A percentile compares a stretch with the other conserved stretches of the same genome.
Conservation (phyloP, 2,113 vertebrate genomes). For the Glaucomys volans region DNA sequence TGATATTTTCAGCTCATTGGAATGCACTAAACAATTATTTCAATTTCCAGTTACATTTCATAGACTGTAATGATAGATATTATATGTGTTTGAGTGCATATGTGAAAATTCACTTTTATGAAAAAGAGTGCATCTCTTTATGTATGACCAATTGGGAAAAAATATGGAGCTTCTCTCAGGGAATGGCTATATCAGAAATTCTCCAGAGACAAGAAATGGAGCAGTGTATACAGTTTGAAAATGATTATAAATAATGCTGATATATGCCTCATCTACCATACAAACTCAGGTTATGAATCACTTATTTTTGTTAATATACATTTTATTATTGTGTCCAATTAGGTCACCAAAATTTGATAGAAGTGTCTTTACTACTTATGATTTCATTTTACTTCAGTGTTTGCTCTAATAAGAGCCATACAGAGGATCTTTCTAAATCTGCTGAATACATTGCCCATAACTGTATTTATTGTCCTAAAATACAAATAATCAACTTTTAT, state of each 20-base stretch:
- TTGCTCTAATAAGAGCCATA: neutral
- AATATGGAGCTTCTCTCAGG: neutral
- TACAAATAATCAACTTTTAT: neutral
- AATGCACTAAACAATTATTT: slow-evolving; percentile 44
- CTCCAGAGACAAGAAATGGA: neutral
- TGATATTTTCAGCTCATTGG: slow-evolving; percentile 7
- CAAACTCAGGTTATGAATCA: neutral
- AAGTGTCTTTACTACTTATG: neutral
- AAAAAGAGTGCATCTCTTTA: neutral
- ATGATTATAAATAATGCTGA: neutral
- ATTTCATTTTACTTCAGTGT: slow-evolving; percentile 40
- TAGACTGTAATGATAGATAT: neutral
- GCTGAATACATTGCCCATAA: neutral
- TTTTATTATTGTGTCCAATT: slow-evolving; percentile 51
- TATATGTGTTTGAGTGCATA: neutral
- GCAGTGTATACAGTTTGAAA: neutral
- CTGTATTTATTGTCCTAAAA: neutral
- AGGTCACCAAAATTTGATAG: slow-evolving; percentile 16
- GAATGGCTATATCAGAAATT: neutral
- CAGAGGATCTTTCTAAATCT: neutral
- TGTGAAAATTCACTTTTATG: slow-evolving; percentile 7
- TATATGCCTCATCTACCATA: neutral
- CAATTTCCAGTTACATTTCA: slow-evolving; percentile 15
- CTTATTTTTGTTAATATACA: neutral
- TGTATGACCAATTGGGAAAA: neutral